These are phyloP conservation scores for Sterna hirundo DNA, from an alignment of 2,113 vertebrate genomes.

Conservation along the genomic window DNA sequence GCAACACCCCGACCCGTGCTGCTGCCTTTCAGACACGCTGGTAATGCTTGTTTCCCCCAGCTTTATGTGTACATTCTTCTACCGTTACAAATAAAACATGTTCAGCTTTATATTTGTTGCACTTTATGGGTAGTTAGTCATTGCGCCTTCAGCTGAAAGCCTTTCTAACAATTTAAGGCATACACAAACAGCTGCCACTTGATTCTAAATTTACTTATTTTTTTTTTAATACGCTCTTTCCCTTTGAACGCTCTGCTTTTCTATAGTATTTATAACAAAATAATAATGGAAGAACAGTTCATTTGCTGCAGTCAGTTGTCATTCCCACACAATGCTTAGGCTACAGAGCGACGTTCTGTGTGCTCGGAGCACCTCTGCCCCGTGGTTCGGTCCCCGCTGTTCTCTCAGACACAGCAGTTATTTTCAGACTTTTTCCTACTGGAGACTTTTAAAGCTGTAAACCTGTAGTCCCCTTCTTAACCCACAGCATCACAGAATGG, in stretches of 20 bases:
- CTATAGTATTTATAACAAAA: neutral
- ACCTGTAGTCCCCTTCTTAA: neutral
- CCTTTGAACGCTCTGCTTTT: neutral
- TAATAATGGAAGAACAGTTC: neutral
- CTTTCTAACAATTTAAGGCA: neutral
- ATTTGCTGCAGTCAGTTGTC: neutral
- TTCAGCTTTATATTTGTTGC: neutral
- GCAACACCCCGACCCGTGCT: neutral
- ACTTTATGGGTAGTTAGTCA: neutral
- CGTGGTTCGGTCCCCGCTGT: rapidly evolving
- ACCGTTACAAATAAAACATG: neutral
- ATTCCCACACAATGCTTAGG: neutral
- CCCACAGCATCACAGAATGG: no score
- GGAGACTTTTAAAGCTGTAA: neutral
- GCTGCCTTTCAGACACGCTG: neutral
- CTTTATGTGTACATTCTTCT: neutral
- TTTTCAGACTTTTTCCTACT: neutral
- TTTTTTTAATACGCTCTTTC: neutral
- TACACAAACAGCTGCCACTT: neutral
- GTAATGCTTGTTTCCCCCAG: neutral
- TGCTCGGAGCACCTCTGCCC: neutral
- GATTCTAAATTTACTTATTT: neutral
- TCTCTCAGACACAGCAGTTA: neutral
- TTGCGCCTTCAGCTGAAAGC: neutral
- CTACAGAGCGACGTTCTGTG: neutral